These are phyloP conservation scores for Pelobates cultripes DNA, from an alignment of 2,797 vertebrate genomes.

Conservation along the genomic window DNA sequence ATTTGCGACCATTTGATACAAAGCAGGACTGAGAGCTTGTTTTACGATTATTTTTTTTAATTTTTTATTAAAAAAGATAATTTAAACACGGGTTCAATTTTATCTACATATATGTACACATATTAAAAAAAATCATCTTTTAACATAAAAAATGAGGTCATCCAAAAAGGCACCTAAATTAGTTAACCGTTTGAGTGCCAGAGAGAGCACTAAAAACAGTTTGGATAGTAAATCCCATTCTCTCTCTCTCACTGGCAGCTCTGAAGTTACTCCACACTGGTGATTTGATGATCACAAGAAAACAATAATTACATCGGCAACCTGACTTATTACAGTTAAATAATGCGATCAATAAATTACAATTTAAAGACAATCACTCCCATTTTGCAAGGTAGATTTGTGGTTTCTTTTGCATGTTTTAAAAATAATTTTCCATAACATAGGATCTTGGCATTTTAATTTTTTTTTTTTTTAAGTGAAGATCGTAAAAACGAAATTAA, in stretches of 20 bases:
- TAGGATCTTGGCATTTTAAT: neutral
- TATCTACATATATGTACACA: slow-evolving; percentile 75
- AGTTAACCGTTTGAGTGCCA: slow-evolving; percentile 55
- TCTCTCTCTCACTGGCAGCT: neutral
- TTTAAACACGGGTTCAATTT: slow-evolving; percentile 63
- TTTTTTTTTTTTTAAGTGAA: too few species aligned
- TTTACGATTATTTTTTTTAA: slow-evolving; percentile 4
- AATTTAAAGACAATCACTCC: neutral
- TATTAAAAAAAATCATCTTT: slow-evolving; percentile 75
- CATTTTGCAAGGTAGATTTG: neutral
- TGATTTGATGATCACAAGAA: slow-evolving; percentile 66
- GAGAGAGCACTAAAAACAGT: neutral
- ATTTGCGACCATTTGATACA: slow-evolving; percentile 56
- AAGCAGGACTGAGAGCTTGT: slow-evolving; percentile 57
- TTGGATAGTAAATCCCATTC: neutral
- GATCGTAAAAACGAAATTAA: neutral
- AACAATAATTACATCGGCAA: neutral
- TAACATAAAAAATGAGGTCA: slow-evolving; percentile 89
- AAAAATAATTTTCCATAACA: neutral
- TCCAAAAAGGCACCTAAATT: slow-evolving; percentile 92
- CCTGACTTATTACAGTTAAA: slow-evolving; percentile 12
- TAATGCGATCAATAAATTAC: neutral
- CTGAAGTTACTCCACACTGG: slow-evolving; percentile 80
- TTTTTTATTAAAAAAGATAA: slow-evolving; percentile 67
- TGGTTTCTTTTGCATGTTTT: neutral